Evolutionary conservation across 2,797 vertebrate species (phyloP).

Genomic region (Chaetodon trifasciatus): DNA sequence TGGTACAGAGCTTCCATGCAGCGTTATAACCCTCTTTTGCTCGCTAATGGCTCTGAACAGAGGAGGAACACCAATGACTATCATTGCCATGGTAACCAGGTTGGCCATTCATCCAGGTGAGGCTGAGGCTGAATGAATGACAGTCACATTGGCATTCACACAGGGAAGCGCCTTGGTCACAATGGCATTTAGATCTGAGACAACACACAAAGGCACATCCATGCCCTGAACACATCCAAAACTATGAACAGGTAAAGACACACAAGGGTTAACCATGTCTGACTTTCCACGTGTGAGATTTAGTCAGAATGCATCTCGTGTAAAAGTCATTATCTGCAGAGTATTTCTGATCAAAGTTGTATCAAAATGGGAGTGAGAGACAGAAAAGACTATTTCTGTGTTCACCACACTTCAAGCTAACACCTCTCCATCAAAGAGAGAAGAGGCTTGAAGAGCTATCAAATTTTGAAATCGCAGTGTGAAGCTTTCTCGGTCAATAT

Average conservation of each 20-base stretch:
- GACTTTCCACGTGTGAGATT: slow-evolving; percentile 50
- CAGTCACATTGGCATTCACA: slow-evolving; percentile 76
- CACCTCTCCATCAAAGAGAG: slow-evolving; percentile 49
- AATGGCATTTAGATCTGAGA: slow-evolving; percentile 60
- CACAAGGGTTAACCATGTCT: slow-evolving; percentile 36
- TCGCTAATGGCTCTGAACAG: slow-evolving; percentile 55
- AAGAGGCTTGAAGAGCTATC: slow-evolving; percentile 50
- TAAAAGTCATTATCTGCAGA: slow-evolving; percentile 48
- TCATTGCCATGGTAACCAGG: slow-evolving; percentile 74
- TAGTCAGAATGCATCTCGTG: slow-evolving; percentile 40
- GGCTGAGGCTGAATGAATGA: slow-evolving; percentile 83
- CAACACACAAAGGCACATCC: slow-evolving; percentile 71
- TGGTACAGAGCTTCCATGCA: slow-evolving; percentile 83
- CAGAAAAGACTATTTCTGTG: slow-evolving; percentile 42
- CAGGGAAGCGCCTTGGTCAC: slow-evolving; percentile 62
- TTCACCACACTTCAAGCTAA: slow-evolving; percentile 51
- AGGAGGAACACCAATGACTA: slow-evolving; percentile 63
- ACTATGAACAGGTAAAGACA: slow-evolving; percentile 48
- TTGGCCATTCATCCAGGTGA: slow-evolving; percentile 85
- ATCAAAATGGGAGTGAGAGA: slow-evolving; percentile 43
- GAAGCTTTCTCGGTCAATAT: slow-evolving; percentile 59
- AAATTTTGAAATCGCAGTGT: slow-evolving; percentile 45
- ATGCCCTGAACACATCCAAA: slow-evolving; percentile 65
- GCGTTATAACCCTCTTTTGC: slow-evolving; percentile 44
- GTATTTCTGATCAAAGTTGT: slow-evolving; percentile 49